These are phyloP conservation scores for Heliothis subflexa DNA, from an alignment of 1,140 invertebrate genomes.

Conservation along the genomic window DNA sequence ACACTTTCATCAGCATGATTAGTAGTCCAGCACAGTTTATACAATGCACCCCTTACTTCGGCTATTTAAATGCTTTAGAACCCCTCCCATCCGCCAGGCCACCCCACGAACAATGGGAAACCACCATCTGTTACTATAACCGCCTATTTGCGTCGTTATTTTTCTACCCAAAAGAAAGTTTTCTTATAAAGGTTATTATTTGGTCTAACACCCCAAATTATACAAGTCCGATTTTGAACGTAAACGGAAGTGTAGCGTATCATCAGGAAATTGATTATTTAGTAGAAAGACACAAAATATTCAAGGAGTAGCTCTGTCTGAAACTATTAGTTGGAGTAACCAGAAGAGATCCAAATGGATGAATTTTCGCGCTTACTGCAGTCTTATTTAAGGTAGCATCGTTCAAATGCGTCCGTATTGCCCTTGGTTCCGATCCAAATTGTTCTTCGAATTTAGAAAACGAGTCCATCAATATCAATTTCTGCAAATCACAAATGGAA, in stretches of 20 bases:
- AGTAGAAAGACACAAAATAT: too few relatives aligned
- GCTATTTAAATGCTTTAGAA: background rate
- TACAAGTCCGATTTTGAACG: background rate
- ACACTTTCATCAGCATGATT: background rate
- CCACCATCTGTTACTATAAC: conserved; percentile 21
- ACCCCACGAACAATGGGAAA: background rate
- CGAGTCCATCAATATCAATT: too few relatives aligned
- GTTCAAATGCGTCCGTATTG: too few relatives aligned
- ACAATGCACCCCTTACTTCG: background rate
- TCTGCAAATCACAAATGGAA: too few relatives aligned
- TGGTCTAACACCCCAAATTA: background rate
- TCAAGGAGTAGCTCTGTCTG: too few relatives aligned
- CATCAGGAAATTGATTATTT: too few relatives aligned
- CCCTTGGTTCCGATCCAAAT: too few relatives aligned
- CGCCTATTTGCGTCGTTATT: conserved; percentile 15
- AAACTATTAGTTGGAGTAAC: too few relatives aligned
- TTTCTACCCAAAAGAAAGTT: conserved; percentile 6
- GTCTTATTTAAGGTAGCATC: too few relatives aligned
- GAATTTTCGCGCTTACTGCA: too few relatives aligned
- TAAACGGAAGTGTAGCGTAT: background rate
- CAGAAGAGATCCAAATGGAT: too few relatives aligned
- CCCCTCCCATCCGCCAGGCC: background rate
- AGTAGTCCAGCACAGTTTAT: background rate
- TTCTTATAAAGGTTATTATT: background rate
- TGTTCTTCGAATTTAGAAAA: too few relatives aligned